These are phyloP conservation scores for Pygoscelis antarcticus DNA, from an alignment of 2,113 vertebrate genomes.

Conservation along the genomic window DNA sequence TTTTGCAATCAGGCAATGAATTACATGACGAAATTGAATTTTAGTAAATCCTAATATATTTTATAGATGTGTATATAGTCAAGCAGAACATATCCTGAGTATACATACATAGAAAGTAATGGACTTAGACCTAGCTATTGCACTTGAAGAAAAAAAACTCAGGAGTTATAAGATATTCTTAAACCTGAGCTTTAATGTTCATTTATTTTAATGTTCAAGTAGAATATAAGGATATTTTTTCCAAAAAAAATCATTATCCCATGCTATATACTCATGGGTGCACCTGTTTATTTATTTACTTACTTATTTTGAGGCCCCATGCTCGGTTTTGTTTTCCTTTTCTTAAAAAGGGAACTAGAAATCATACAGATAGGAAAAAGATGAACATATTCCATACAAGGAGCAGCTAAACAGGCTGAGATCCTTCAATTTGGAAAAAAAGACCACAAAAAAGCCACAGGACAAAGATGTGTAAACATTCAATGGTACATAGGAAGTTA, in stretches of 20 bases:
- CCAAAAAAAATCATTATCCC: rapidly evolving
- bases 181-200: background rate
- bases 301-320: background rate
- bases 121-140: background rate
- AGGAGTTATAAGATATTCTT: background rate
- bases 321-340: background rate
- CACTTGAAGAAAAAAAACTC: background rate
- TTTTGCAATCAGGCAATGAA: background rate
- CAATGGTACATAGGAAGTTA: background rate
- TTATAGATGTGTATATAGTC: background rate
- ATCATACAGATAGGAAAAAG: background rate
- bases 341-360: background rate
- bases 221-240: background rate
- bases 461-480: background rate
- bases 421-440: background rate
- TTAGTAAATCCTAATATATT: background rate
- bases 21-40: background rate
- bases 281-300: background rate
- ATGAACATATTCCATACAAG: rapidly evolving
- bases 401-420: background rate
- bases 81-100: background rate
- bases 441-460: background rate
- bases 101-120: background rate
- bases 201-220: background rate
- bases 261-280: rapidly evolving